A percentile compares a stretch with the other conserved stretches of the same genome.
phyloP scores from a whole-genome alignment of 2,113 vertebrate genomes.

The human region GRCh38 chr2:195825501-195826000 shows the following conservation, averaged over 20 bases:
- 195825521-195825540: not conserved
- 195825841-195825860: not conserved
- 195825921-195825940: not conserved
- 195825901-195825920: not conserved
- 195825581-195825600: not conserved
- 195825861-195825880: not conserved
- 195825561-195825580: not conserved
- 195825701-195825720: not conserved
- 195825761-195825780: not conserved
- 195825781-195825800: not conserved
- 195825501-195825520: not conserved
- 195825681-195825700: not conserved
- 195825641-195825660: not conserved
- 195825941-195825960: not conserved
- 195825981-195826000: not conserved
- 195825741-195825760: not conserved
- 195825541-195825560: not conserved
- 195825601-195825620: not conserved
- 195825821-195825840: not conserved
- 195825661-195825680: not conserved
- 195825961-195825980: constrained; percentile 4
- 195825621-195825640: not conserved
- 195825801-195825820: not conserved
- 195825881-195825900: not conserved
- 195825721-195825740: not conserved